Base-by-base conservation (phyloP, 35 echinoderm and acorn worm genomes). In the Acanthaster planci region DNA sequence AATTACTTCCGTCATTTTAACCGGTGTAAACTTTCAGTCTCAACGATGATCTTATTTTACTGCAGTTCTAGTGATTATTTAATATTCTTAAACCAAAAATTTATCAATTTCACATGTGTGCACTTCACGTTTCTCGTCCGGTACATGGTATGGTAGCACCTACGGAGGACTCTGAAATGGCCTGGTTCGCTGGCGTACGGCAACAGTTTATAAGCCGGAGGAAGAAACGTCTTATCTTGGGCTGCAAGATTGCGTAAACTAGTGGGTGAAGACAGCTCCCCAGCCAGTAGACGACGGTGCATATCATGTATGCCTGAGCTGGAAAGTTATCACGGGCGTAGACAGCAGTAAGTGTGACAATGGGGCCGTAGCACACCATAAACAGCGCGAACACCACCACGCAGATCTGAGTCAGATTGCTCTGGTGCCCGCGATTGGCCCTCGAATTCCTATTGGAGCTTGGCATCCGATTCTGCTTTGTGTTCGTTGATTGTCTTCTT, bases 181-280 rank as follows among this genome's bases (percentile, higher is more conserved):
- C 4, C 4, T 6, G 12, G 42, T 47, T 47, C 12, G 42, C 42
- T 12, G 64, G 14, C 10, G 0, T 23, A 26, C 64, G 23, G 29
- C 64, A 72, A 26, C 64, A 72, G 26, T 26, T 8, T 12, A 29
- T 14, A 10, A 72, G 34, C 26, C 64, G 64, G 12, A 72, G 26
- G 10, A 72, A 7, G 14, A 26, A 72, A 26, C 26, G 7, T 26
- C 34, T 19, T 58, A 85, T 85, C 0, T 85, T 30, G 64, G 58
- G 40, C 36, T 85, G 83, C 21, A 85, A 16, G 6, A 58, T 68
- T 0, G 83, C 83, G 59, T 85, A 85, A 26, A 85, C 83, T 17
- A 85, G 14, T 8, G 83, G 83, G 58, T 85, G 57, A 1, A 85
- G 36, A 72, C 83, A 85, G 60, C 83, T 85, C 18, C 83, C 83